phyloP scores from a whole-genome alignment of 2,888 invertebrate genomes.

The Acronicta aceris region DNA sequence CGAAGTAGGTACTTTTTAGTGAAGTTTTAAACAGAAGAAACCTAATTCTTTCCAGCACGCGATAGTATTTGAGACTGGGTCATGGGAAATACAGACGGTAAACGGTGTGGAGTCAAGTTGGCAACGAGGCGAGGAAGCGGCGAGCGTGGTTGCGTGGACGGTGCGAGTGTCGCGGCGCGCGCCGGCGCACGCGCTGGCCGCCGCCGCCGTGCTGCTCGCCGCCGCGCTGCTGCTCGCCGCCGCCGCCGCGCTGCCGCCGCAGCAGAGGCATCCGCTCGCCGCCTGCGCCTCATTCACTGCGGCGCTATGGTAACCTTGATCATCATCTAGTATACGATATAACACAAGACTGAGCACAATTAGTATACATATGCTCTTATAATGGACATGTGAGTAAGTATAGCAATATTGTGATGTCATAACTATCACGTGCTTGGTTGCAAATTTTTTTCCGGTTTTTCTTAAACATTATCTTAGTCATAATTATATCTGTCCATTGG shows the following conservation, averaged over 20 bases:
- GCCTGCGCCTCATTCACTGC: constrained; percentile 73
- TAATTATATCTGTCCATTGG: too few relatives aligned
- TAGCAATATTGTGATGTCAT: too few relatives aligned
- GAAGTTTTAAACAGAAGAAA: too few relatives aligned
- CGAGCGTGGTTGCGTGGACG: constrained; percentile 62
- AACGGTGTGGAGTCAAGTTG: constrained; percentile 36
- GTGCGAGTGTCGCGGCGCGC: constrained; percentile 69
- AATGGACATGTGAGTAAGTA: too few relatives aligned
- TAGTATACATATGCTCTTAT: too few relatives aligned
- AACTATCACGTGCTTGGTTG: too few relatives aligned
- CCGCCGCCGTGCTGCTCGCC: constrained; percentile 63
- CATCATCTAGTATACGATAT: too few relatives aligned
- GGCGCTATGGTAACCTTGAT: constrained; percentile 77
- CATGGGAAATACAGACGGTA: constrained; percentile 73
- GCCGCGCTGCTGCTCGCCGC: constrained; percentile 66
- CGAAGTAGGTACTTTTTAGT: too few relatives aligned
- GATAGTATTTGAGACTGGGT: constrained; percentile 72
- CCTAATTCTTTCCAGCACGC: constrained; percentile 55
- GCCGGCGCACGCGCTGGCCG: constrained; percentile 68
- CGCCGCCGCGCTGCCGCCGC: constrained; percentile 68
- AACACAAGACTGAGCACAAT: too few relatives aligned
- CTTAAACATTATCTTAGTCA: too few relatives aligned
- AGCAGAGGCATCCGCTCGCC: constrained; percentile 70
- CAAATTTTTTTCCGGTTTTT: too few relatives aligned
- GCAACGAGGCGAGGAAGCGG: constrained; percentile 49